These are phyloP conservation scores for Xiphorhynchus elegans DNA, from an alignment of 2,113 vertebrate genomes.

Conservation along the genomic window DNA sequence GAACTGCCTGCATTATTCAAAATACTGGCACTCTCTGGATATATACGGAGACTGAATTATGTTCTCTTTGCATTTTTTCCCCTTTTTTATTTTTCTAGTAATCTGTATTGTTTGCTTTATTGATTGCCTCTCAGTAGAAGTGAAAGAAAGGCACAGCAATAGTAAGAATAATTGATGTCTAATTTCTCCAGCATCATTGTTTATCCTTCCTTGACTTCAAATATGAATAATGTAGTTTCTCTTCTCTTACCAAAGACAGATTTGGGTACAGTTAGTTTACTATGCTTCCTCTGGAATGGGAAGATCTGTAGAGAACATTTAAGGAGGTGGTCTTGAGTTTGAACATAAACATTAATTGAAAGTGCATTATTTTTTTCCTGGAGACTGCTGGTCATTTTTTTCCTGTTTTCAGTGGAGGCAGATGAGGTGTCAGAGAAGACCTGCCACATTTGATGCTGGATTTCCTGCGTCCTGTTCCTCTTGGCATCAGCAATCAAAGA, in stretches of 20 bases:
- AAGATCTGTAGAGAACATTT: background rate
- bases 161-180: background rate
- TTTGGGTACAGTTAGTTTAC: background rate
- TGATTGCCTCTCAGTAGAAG: background rate
- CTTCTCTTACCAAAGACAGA: background rate
- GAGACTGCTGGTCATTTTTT: background rate
- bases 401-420: background rate
- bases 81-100: background rate
- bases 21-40: background rate
- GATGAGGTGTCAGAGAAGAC: background rate
- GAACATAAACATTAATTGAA: background rate
- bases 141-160: background rate
- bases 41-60: background rate
- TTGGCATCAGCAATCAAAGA: background rate
- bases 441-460: background rate
- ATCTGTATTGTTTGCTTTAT: background rate
- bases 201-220: background rate
- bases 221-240: background rate
- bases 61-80: fast-evolving
- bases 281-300: background rate
- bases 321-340: background rate
- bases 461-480: background rate
- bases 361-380: background rate
- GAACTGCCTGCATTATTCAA: background rate
- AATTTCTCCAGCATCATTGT: background rate